These are phyloP conservation scores for Phaenicophaeus curvirostris DNA, from an alignment of 2,797 vertebrate species.

Conservation along the genomic window DNA sequence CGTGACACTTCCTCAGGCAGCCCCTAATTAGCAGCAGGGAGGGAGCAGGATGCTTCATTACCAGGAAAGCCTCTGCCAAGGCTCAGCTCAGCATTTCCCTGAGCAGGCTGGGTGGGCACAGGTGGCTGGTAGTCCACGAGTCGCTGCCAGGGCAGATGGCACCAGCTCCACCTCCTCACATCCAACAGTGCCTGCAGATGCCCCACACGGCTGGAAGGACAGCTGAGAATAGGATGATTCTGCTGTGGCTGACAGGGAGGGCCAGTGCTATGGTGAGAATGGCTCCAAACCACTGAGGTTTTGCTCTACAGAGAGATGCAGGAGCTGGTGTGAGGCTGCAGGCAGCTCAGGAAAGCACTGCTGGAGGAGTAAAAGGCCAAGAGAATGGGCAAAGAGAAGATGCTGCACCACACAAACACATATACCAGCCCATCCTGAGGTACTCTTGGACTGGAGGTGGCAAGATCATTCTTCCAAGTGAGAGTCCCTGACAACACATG, in stretches of 20 bases:
- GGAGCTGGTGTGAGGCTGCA: neutral
- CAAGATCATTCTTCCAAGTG: neutral
- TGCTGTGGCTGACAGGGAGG: neutral
- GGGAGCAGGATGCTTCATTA: neutral
- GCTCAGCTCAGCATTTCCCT: neutral
- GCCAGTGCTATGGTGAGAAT: rapidly evolving
- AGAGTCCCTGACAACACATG: neutral
- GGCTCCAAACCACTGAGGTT: neutral
- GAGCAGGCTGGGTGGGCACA: neutral
- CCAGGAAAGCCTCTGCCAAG: neutral
- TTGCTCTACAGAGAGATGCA: rapidly evolving
- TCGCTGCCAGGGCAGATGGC: constrained; percentile 36
- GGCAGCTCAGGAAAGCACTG: neutral
- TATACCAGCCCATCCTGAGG: neutral
- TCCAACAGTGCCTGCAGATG: neutral
- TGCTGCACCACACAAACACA: neutral
- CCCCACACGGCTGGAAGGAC: neutral
- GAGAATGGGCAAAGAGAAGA: neutral
- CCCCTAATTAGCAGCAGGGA: neutral
- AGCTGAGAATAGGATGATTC: neutral
- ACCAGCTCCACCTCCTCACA: neutral
- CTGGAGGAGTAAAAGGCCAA: neutral
- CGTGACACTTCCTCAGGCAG: neutral
- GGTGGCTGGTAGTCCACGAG: neutral
- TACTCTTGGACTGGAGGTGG: rapidly evolving